Evolutionary conservation across 2,888 invertebrate species (phyloP), one percentile per base, ranked within the genome.

Genomic region (Drosophila colorata): DNA sequence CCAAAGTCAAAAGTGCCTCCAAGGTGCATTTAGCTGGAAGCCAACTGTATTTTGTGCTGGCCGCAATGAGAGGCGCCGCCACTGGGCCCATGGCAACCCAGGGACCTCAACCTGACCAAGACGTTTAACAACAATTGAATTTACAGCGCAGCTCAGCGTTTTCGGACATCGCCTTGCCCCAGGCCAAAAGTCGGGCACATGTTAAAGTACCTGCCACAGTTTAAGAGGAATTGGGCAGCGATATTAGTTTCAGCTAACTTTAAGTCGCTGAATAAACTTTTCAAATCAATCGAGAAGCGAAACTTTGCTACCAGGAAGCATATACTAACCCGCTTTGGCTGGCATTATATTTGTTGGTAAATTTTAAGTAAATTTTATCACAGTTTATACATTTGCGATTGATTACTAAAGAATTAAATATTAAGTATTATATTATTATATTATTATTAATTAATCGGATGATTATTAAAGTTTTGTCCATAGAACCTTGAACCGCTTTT

Each of bases 71-170:
- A 59, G 46, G 11, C 16, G 28, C 31, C 11, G 25, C 64, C 46
- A 14, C 18, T 40, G 61, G 58, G 41, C 57, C 65, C 51, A 33
- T 28, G 52, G 41, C 13, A 33, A 35, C 20, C 38, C 49, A 16
- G 61, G 65, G 51, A 59, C 47, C 60, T 52, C 59, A 68, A 63
- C 71, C 80, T 80, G 80, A 59, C 78, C 78, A 49, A 82, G 72
- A 73, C 81, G 65, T 77, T 87, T 80, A 78, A 75, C 80, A 85
- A 74, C 85, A 87, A 81, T 81, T 85, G 81, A 87, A 85, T 81
- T 87, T 81, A 56, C 57, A 78, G 60, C 43, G 63, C 44, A 43
- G 60, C 46, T 52, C 49, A 23, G n/a, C 56, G 33, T 40, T 69
- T 51, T 56, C 33, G 43, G 47, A 55, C 23, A 18, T 49, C 49